phyloP scores from a whole-genome alignment of 2,888 invertebrate genomes.

The Neoitamus cyanurus region DNA sequence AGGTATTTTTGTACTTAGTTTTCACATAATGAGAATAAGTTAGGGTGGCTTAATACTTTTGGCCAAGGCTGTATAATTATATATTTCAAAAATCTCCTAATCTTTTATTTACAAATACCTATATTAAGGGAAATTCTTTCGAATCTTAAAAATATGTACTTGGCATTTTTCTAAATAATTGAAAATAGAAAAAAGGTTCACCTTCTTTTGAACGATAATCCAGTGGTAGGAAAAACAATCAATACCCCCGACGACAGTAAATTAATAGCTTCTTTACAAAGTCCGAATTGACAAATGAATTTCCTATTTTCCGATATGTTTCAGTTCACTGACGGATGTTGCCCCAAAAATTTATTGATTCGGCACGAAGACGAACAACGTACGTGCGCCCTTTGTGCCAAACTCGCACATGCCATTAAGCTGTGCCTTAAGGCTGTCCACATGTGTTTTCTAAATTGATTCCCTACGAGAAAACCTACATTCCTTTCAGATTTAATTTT shows the following conservation, averaged over 20 bases:
- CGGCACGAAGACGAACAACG: neutral
- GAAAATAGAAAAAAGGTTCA: neutral
- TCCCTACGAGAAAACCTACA: neutral
- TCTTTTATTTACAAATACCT: neutral
- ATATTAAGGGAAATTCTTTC: neutral
- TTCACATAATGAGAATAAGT: too few relatives aligned
- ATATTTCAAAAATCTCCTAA: too few relatives aligned
- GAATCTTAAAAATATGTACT: neutral
- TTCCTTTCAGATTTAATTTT: neutral
- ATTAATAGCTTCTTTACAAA: slow-evolving; percentile 5
- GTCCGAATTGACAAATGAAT: slow-evolving; percentile 9
- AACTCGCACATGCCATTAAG: neutral
- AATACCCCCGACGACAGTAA: neutral
- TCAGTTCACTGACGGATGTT: slow-evolving; percentile 20
- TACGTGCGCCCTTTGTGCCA: neutral
- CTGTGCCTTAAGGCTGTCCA: neutral
- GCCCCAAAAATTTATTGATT: neutral
- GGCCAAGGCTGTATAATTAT: too few relatives aligned
- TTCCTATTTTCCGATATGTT: slow-evolving; percentile 14
- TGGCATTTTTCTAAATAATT: neutral
- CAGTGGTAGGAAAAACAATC: neutral
- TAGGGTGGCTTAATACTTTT: too few relatives aligned
- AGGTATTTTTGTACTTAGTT: too few relatives aligned
- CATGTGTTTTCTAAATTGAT: neutral
- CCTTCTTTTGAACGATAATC: neutral